Base-by-base conservation (phyloP, 2,113 vertebrate genomes). In the Lophochroa leadbeateri region DNA sequence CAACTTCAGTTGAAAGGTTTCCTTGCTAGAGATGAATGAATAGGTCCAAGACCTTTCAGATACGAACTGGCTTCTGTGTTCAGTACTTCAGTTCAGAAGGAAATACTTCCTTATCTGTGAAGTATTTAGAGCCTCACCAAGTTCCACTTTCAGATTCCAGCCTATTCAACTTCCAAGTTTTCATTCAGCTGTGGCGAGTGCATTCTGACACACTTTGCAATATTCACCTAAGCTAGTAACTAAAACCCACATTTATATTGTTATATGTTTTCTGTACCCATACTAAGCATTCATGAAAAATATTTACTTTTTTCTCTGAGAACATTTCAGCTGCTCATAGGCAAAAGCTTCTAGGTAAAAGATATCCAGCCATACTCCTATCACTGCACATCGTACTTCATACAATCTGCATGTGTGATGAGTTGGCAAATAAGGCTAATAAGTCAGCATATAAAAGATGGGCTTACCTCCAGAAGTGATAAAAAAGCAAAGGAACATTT, bases 391-490 rank as follows among this genome's bases (percentile, higher is more conserved):
- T 82, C n/a, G 17, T 7, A 49, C 31, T 28, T 79, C 69, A 76
- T 31, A 76, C 25, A 69, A 23, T 17, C 75, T 72, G n/a, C 63
- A 31, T 21, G 19, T 37, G n/a, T 49, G 60, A 37, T 24, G 17
- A 87, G 46, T 2, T 29, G 27, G 57, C 39, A 85, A 86, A 47
- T 44, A 65, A 58, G 50, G 49, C 58, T 82, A 60, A 57, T 14
- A 67, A 43, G 23, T 20, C 10, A 69, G 47, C 28, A 50, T 33
- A 55, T 7, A 77, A 78, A 77, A 63, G 75, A 77, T 24, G 8
- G 46, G 69, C 97, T 99, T 98, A 99, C 99, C 99, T 99, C 99
- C 99, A 99, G 37, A 99, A 99, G 97, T 99, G 99, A 97, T 99
- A 99, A 98, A 99, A 99, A 79, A 99, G 99, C 50, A 99, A 97